These are phyloP conservation scores for Phodopus roborovskii DNA, from an alignment of 2,113 vertebrate species.

Conservation along the genomic window DNA sequence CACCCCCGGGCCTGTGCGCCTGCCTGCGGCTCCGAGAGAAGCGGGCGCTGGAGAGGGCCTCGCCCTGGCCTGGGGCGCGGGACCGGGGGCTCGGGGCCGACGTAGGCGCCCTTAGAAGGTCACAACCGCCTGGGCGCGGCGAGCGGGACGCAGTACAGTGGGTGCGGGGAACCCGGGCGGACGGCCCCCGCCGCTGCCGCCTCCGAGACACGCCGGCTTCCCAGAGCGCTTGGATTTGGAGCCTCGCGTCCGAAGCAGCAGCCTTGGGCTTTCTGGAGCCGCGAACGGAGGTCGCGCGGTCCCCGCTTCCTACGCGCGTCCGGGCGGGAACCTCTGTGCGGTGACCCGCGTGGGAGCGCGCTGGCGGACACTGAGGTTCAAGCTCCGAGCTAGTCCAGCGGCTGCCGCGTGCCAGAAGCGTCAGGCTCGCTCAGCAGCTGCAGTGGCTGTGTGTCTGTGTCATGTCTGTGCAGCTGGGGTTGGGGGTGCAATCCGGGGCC, in stretches of 20 bases:
- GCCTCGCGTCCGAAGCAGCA: slow-evolving; percentile 69
- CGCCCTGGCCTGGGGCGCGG: slow-evolving; percentile 77
- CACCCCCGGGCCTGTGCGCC: slow-evolving; percentile 78
- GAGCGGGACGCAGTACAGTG: slow-evolving; percentile 32
- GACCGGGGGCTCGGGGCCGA: slow-evolving; percentile 59
- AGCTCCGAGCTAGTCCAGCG: slow-evolving; percentile 55
- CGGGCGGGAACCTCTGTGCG: slow-evolving; percentile 44
- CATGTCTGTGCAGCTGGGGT: slow-evolving; percentile 84
- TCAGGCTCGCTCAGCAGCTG: slow-evolving; percentile 79
- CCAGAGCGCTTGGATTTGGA: slow-evolving; percentile 58
- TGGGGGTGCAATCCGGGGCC: slow-evolving; percentile 30
- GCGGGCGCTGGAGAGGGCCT: slow-evolving; percentile 77
- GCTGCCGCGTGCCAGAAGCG: slow-evolving; percentile 71
- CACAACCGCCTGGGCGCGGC: slow-evolving; percentile 68
- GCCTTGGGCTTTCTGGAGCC: slow-evolving; percentile 28
- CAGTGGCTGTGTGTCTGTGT: slow-evolving; percentile 83
- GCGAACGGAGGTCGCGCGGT: slow-evolving; percentile 41
- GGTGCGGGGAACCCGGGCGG: slow-evolving; percentile 60
- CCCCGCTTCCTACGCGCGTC: slow-evolving; percentile 61
- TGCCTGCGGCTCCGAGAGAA: slow-evolving; percentile 58
- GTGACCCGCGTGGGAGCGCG: slow-evolving; percentile 12
- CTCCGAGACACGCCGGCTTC: slow-evolving; percentile 73
- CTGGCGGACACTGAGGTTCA: slow-evolving; percentile 54
- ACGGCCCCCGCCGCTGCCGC: slow-evolving; percentile 73
- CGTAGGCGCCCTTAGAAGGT: slow-evolving; percentile 71